A percentile compares a stretch with the other conserved stretches of the same genome.
These are phyloP conservation scores for Hydrozoanthus gracilis DNA, from an alignment of 92 coral and sea anemone genomes.

Conservation along the genomic window DNA sequence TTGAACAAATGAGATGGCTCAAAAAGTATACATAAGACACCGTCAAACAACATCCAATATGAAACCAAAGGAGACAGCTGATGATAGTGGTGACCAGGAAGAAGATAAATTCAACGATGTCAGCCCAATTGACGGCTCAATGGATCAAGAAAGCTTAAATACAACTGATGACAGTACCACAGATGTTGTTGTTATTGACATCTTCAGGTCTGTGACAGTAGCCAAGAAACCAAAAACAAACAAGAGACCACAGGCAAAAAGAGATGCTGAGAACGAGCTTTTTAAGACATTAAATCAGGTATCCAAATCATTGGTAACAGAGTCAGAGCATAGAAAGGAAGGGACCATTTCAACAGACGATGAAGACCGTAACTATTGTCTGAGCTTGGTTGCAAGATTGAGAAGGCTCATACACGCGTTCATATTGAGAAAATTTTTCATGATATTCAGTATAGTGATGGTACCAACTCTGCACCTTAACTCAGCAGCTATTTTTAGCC, in stretches of 20 bases:
- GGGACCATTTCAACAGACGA: constrained; percentile 9
- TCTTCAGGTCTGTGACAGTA: constrained; percentile 27
- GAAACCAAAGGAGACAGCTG: constrained; percentile 32
- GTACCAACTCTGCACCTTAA: constrained; percentile 21
- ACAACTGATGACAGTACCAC: constrained; percentile 10
- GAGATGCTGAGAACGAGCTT: constrained; percentile 32
- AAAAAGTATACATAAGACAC: constrained; percentile 23
- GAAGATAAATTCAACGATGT: constrained; percentile 27
- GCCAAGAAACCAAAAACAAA: constrained; percentile 39
- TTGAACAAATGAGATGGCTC: constrained; percentile 32
- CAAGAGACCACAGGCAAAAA: constrained; percentile 37
- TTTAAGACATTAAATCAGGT: constrained; percentile 38
- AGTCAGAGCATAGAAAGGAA: constrained; percentile 13
- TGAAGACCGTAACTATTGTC: constrained; percentile 20
- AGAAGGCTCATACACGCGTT: constrained; percentile 27
- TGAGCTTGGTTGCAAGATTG: constrained; percentile 45
- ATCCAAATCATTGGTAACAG: constrained; percentile 36
- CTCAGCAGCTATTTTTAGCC: constrained; percentile 15
- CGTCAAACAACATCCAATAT: constrained; percentile 38
- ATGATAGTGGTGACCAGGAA: constrained; percentile 35
- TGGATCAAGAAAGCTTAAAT: constrained; percentile 16
- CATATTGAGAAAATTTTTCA: constrained; percentile 14
- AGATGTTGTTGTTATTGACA: constrained; percentile 25
- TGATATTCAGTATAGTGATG: constrained; percentile 27
- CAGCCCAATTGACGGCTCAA: constrained; percentile 29